A percentile compares a stretch with the other conserved stretches of the same genome.
phyloP scores from a whole-genome alignment of 37 sponge, comb jelly and placozoan species.

The Chondrilla cf. caribensis region DNA sequence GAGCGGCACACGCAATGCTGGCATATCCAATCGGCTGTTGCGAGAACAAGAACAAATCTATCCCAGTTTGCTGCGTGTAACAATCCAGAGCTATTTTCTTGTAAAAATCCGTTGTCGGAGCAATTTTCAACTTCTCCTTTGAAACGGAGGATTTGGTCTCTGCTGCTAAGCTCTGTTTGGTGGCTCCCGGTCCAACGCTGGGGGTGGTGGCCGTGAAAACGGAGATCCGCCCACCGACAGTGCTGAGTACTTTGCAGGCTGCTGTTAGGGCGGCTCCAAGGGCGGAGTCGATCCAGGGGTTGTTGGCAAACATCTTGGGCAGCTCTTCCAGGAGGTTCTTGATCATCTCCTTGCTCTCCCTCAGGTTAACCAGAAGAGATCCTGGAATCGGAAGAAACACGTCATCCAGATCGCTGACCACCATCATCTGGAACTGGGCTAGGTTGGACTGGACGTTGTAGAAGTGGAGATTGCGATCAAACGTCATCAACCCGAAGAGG shows the following conservation, averaged over 20 bases:
- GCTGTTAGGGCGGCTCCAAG: constrained; percentile 82
- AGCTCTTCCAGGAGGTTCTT: constrained; percentile 77
- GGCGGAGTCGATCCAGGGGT: constrained; percentile 60
- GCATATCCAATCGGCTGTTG: constrained; percentile 2
- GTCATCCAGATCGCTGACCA: constrained; percentile 83
- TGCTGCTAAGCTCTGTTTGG: constrained; percentile 37
- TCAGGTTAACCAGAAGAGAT: constrained; percentile 87
- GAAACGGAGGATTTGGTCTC: background rate
- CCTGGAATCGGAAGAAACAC: constrained; percentile 88
- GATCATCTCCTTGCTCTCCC: constrained; percentile 81
- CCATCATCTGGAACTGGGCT: constrained; percentile 93
- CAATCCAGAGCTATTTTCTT: constrained; percentile 94
- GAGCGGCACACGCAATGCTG: constrained; percentile 60
- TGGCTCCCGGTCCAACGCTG: constrained; percentile 70
- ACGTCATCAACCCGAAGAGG: constrained; percentile 85
- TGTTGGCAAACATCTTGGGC: constrained; percentile 82
- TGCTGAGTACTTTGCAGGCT: constrained; percentile 75
- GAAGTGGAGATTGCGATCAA: constrained; percentile 83
- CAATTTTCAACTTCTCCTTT: constrained; percentile 62
- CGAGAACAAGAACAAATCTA: constrained; percentile 88
- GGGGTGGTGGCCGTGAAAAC: constrained; percentile 61
- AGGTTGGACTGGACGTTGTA: constrained; percentile 74
- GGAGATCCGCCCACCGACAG: constrained; percentile 77
- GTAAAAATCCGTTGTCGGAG: constrained; percentile 92
- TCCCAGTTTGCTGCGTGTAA: constrained; percentile 84